Conservation (phyloP, 1,140 invertebrate genomes). For the Orchesella cincta region DNA sequence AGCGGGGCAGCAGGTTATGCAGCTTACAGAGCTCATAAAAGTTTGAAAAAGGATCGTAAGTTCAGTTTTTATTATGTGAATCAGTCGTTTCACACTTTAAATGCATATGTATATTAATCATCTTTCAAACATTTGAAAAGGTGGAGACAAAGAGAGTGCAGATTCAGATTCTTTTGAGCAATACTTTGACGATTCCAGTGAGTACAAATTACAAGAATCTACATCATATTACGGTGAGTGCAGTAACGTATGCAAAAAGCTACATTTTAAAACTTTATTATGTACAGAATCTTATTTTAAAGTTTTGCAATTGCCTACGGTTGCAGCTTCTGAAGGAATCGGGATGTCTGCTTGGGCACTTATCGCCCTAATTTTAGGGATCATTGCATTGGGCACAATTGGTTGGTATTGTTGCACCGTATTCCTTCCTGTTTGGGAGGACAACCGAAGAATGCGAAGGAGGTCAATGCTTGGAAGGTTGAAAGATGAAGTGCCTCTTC, state of each 20-base stretch:
- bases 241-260: neutral
- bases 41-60: neutral
- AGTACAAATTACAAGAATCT: slow-evolving; percentile 23
- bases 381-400: slow-evolving; percentile 34
- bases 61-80: no score
- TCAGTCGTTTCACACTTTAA: no score
- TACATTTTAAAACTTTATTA: slow-evolving; percentile 10
- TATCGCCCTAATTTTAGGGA: slow-evolving; percentile 37
- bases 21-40: slow-evolving; percentile 2
- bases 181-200: neutral
- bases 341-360: slow-evolving; percentile 45
- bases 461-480: neutral
- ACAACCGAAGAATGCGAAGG: slow-evolving; percentile 25
- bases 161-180: neutral
- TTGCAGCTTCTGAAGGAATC: slow-evolving; percentile 28
- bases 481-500: slow-evolving; percentile 37
- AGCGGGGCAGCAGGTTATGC: slow-evolving; percentile 20
- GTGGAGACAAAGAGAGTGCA: neutral
- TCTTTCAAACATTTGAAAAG: neutral
- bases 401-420: slow-evolving; percentile 45
- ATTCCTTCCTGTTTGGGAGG: slow-evolving; percentile 40
- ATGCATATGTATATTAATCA: neutral
- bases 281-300: neutral
- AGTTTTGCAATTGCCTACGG: neutral
- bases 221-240: slow-evolving; percentile 8